These are phyloP conservation scores for Hydriomena furcata DNA, from an alignment of 2,888 invertebrate species.

Conservation along the genomic window DNA sequence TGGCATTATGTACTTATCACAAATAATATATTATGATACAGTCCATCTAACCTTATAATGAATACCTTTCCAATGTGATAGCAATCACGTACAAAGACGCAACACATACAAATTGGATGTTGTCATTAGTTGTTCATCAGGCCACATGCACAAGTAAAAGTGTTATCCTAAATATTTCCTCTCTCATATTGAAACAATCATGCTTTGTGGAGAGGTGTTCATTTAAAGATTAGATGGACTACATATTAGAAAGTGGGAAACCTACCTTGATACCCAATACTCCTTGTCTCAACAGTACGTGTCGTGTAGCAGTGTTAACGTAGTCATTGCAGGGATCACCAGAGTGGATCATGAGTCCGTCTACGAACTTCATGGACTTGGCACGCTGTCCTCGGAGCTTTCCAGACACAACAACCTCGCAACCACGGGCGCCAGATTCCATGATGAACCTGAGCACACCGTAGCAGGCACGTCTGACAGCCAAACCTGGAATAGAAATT, in stretches of 20 bases:
- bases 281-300: constrained; percentile 97
- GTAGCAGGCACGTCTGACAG: constrained; percentile 96
- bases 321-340: constrained; percentile 99
- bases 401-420: constrained; percentile 99
- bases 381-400: constrained; percentile 99
- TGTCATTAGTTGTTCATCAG: too few species aligned
- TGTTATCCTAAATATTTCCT: too few species aligned
- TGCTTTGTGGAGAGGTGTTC: too few species aligned
- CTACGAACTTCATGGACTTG: constrained; percentile 99
- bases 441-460: constrained; percentile 99
- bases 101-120: too few species aligned
- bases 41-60: too few species aligned
- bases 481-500: constrained; percentile 78
- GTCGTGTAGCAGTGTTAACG: constrained; percentile 98
- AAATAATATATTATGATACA: too few species aligned
- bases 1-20: too few species aligned
- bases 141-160: too few species aligned
- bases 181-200: too few species aligned
- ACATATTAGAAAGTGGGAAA: background rate
- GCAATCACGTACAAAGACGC: too few species aligned
- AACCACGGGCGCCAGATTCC: constrained; percentile 98
- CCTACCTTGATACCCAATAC: constrained; percentile 90
- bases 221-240: too few species aligned
- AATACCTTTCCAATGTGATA: too few species aligned
- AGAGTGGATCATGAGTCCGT: constrained; percentile 99